These are phyloP conservation scores for Merops nubicus DNA, from an alignment of 2,113 vertebrate genomes.

Conservation along the genomic window DNA sequence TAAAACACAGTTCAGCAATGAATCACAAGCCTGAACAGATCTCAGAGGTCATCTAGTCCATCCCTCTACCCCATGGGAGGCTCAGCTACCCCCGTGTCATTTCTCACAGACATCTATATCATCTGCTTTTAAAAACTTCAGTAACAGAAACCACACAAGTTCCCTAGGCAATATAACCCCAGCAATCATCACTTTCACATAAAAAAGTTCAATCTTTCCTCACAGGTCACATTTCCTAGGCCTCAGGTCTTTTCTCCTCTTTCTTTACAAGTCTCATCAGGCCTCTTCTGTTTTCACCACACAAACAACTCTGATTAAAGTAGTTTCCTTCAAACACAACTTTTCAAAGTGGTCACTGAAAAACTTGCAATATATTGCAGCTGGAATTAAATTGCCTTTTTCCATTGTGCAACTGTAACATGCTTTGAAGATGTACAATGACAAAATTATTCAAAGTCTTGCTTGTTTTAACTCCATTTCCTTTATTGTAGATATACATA, in stretches of 20 bases:
- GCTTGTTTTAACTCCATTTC: neutral
- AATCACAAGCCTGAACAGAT: slow-evolving; percentile 34
- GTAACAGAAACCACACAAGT: neutral
- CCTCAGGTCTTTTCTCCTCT: neutral
- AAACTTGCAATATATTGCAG: neutral
- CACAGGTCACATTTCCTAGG: neutral
- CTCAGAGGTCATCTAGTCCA: slow-evolving; percentile 28
- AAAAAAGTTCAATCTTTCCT: neutral
- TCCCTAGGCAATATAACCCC: neutral
- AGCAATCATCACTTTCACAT: neutral
- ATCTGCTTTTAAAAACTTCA: slow-evolving; percentile 21
- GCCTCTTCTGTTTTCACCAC: neutral
- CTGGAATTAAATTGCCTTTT: neutral
- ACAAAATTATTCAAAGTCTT: neutral
- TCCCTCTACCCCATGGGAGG: slow-evolving; percentile 9
- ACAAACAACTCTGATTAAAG: neutral
- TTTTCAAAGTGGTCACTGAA: neutral
- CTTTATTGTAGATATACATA: neutral
- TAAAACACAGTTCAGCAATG: neutral
- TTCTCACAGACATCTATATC: slow-evolving; percentile 16
- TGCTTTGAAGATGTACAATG: neutral
- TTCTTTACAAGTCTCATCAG: neutral
- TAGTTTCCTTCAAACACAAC: neutral
- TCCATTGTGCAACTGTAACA: neutral
- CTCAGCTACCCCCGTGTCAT: slow-evolving; percentile 1